Percentiles rank a stretch among this genome's conserved stretches.
Evolutionary conservation across 2,797 vertebrate genomes (phyloP).

Genomic region (Karalla daura): DNA sequence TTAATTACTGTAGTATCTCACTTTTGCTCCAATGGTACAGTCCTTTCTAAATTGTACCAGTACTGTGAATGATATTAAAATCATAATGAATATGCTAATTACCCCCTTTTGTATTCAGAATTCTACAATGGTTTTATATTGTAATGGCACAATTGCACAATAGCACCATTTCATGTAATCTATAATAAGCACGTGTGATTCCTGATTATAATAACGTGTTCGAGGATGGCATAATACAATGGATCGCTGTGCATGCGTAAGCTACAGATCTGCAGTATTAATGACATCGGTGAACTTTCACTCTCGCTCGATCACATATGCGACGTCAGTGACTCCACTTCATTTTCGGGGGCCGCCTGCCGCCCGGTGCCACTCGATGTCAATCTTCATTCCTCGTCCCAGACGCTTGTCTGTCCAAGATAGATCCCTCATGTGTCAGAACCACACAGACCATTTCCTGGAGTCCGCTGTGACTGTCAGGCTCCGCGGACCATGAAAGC

Average conservation of each 20-base stretch:
- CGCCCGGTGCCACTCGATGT: constrained; percentile 31
- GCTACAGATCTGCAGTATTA: constrained; percentile 12
- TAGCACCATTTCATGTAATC: constrained; percentile 47
- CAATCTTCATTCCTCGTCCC: constrained; percentile 56
- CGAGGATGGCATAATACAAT: constrained; percentile 31
- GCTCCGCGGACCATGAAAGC: constrained; percentile 65
- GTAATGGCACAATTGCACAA: constrained; percentile 63
- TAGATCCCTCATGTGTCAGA: constrained; percentile 64
- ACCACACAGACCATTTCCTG: constrained; percentile 65
- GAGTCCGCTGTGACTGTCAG: constrained; percentile 62
- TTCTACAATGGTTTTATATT: constrained; percentile 58
- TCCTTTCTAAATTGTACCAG: constrained; percentile 55
- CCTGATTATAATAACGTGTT: constrained; percentile 40
- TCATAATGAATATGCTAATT: constrained; percentile 73
- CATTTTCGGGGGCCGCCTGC: constrained; percentile 15
- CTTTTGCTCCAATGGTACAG: constrained; percentile 30
- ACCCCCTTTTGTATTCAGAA: constrained; percentile 53
- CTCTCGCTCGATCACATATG: not conserved
- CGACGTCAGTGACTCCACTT: not conserved
- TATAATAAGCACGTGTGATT: constrained; percentile 64
- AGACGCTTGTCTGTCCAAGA: constrained; percentile 50
- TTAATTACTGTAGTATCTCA: constrained; percentile 63
- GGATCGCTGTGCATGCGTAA: constrained; percentile 20
- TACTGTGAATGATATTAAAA: constrained; percentile 65
- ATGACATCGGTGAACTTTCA: constrained; percentile 21